Evolutionary conservation across 2,113 vertebrate genomes (phyloP).

Genomic region (Pimephales promelas): DNA sequence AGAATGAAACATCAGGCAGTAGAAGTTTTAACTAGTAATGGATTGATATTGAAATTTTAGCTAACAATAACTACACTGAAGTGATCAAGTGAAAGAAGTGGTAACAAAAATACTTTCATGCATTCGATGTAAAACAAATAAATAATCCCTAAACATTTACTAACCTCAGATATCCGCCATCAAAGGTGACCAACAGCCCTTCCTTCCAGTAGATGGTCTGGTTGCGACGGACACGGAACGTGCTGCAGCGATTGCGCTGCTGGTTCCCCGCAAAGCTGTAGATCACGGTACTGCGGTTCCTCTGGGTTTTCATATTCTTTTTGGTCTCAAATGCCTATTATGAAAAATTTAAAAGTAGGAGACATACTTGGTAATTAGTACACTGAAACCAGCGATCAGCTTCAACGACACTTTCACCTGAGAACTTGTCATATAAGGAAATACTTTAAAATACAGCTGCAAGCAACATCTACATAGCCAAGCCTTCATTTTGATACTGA

Average conservation of each 20-base stretch:
- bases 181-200: slow-evolving; percentile 85
- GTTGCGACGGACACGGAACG: slow-evolving; percentile 87
- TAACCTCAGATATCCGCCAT: slow-evolving; percentile 95
- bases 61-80: not conserved
- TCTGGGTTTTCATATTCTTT: slow-evolving; percentile 73
- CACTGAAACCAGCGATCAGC: not conserved
- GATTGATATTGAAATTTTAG: too few species aligned
- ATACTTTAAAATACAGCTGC: not conserved
- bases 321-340: slow-evolving; percentile 87
- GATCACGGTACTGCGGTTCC: slow-evolving; percentile 80
- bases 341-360: slow-evolving; percentile 12
- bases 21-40: too few species aligned
- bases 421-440: not conserved
- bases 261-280: slow-evolving; percentile 90
- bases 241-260: slow-evolving; percentile 90
- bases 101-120: not conserved
- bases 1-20: too few species aligned
- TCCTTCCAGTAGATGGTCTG: slow-evolving; percentile 83
- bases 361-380: not conserved
- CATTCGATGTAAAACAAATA: not conserved
- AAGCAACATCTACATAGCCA: not conserved
- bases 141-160: slow-evolving; percentile 1
- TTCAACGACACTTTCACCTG: slow-evolving; percentile 12
- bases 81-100: not conserved
- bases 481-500: not conserved